These are phyloP conservation scores for Bathynomus jamesi DNA, from an alignment of 1,140 invertebrate genomes.

Conservation along the genomic window DNA sequence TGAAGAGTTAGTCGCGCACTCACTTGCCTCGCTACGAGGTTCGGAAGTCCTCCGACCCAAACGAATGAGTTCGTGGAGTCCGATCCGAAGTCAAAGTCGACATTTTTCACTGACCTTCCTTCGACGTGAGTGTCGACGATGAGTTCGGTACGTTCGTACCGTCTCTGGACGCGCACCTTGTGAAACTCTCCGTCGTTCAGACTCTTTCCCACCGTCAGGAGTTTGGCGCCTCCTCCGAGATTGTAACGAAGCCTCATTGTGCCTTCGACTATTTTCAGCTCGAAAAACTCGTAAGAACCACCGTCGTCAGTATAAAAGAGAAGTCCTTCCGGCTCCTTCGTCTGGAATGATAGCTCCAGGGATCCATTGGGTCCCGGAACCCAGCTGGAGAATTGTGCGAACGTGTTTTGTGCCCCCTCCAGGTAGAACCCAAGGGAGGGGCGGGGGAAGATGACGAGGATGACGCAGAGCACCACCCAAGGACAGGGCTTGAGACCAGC, in stretches of 20 bases:
- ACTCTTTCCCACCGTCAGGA: slow-evolving; percentile 74
- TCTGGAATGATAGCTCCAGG: slow-evolving; percentile 87
- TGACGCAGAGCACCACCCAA: neutral
- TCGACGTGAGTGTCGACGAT: slow-evolving; percentile 69
- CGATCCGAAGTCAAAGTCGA: slow-evolving; percentile 57
- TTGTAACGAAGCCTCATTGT: slow-evolving; percentile 78
- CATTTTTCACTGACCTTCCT: slow-evolving; percentile 47
- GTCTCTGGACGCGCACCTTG: slow-evolving; percentile 60
- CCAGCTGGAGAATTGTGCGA: slow-evolving; percentile 85
- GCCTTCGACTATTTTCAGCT: slow-evolving; percentile 85
- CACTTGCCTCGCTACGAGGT: slow-evolving; percentile 70
- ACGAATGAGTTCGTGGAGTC: slow-evolving; percentile 83
- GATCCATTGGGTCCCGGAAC: slow-evolving; percentile 73
- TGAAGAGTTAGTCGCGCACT: slow-evolving; percentile 67
- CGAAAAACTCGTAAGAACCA: slow-evolving; percentile 88
- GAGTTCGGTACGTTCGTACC: slow-evolving; percentile 66
- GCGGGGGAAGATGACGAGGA: neutral
- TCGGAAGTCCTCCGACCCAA: slow-evolving; percentile 85
- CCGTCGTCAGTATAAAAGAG: slow-evolving; percentile 90
- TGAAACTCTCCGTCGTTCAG: slow-evolving; percentile 85
- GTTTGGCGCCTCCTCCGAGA: slow-evolving; percentile 73
- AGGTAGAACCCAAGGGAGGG: slow-evolving; percentile 40
- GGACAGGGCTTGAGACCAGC: neutral
- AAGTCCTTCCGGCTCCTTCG: slow-evolving; percentile 76
- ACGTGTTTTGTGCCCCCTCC: slow-evolving; percentile 75